A percentile compares a stretch with the other conserved stretches of the same genome.
Conservation (phyloP, 2,797 vertebrate genomes). For the Trichosurus vulpecula region DNA sequence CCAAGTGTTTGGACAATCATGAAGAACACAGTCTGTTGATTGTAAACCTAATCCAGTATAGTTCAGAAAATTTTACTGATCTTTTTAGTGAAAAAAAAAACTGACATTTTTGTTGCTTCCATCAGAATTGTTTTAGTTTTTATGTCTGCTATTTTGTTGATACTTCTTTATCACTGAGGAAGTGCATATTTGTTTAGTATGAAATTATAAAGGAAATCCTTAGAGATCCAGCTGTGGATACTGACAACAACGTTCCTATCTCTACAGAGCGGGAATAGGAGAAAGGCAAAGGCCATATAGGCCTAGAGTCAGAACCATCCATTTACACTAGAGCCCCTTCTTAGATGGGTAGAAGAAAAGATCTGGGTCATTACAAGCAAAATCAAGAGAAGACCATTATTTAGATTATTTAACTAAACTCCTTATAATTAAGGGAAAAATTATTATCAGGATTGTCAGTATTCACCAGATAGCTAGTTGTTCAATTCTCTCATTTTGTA, state of each 20-base stretch:
- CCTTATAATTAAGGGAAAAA: not conserved
- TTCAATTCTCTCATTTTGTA: not conserved
- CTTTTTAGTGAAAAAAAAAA: not conserved
- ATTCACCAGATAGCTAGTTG: not conserved
- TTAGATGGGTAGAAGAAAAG: not conserved
- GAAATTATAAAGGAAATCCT: not conserved
- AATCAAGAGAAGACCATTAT: not conserved
- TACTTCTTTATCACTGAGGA: not conserved
- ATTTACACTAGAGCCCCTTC: not conserved
- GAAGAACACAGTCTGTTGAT: not conserved
- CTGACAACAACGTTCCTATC: not conserved
- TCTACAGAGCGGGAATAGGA: not conserved
- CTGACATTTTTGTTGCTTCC: not conserved
- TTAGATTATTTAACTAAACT: not conserved
- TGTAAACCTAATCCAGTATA: not conserved
- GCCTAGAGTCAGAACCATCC: not conserved
- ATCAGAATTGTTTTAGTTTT: not conserved
- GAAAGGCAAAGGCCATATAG: not conserved
- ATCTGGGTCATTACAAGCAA: not conserved
- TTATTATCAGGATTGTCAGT: not conserved
- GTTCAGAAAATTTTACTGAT: not conserved
- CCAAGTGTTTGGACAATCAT: not conserved
- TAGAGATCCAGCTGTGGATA: not conserved
- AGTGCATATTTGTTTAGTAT: not conserved
- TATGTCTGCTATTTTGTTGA: not conserved